Conservation (phyloP, 2,888 invertebrate species). For the Drosophila koepferae region DNA sequence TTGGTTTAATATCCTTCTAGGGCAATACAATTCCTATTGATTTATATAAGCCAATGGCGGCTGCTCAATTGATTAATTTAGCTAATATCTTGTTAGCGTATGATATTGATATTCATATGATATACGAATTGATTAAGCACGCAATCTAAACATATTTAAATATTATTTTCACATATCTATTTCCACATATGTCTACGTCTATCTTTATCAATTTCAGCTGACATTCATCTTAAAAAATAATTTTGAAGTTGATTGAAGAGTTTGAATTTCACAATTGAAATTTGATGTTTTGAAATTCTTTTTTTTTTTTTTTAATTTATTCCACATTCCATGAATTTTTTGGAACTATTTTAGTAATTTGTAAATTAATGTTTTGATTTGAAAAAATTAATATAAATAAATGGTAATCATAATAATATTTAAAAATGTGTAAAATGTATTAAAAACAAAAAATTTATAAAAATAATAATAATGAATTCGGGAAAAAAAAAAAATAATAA, state of each 20-base stretch:
- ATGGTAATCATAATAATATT: too few species aligned
- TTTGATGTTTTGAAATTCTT: conserved; percentile 2
- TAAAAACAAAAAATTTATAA: too few species aligned
- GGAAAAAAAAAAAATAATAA: too few species aligned
- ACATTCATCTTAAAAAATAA: not conserved
- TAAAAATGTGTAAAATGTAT: too few species aligned
- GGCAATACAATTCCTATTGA: conserved; percentile 10
- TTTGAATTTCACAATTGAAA: not conserved
- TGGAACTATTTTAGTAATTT: not conserved
- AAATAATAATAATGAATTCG: too few species aligned
- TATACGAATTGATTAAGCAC: conserved; percentile 3
- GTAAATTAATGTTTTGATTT: not conserved
- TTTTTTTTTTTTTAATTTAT: not conserved
- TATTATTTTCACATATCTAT: conserved; percentile 3
- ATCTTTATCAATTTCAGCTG: not conserved
- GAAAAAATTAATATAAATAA: too few species aligned
- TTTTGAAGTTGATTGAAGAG: conserved; percentile 6
- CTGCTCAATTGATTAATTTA: conserved; percentile 1
- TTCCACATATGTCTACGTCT: not conserved
- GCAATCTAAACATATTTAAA: not conserved
- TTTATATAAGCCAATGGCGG: conserved; percentile 9
- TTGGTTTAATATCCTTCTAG: conserved; percentile 22
- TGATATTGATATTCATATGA: not conserved
- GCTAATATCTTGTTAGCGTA: not conserved
- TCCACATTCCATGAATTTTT: not conserved